These are phyloP conservation scores for Andricus grossulariae DNA, from an alignment of 1,140 invertebrate genomes.

Conservation along the genomic window DNA sequence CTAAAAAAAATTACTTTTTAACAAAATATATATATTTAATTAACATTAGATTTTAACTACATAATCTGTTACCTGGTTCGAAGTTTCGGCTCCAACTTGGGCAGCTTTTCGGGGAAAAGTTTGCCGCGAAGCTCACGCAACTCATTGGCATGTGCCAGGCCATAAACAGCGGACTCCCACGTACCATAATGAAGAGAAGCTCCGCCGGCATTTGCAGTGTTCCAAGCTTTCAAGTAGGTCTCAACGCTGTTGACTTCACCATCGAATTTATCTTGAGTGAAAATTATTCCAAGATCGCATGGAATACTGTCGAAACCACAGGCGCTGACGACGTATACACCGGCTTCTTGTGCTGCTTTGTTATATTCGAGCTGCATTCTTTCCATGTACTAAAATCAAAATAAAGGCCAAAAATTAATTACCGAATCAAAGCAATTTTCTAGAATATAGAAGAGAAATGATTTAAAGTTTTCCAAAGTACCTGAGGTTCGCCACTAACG, in stretches of 20 bases:
- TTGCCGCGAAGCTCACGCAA: slow-evolving; percentile 79
- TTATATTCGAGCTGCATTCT: slow-evolving; percentile 89
- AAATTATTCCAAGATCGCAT: slow-evolving; percentile 88
- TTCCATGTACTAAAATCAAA: slow-evolving; percentile 86
- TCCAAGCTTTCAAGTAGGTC: slow-evolving; percentile 78
- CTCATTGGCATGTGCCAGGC: slow-evolving; percentile 80
- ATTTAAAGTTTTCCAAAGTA: slow-evolving; percentile 52
- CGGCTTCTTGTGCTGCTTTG: slow-evolving; percentile 84
- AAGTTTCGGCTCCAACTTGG: slow-evolving; percentile 79
- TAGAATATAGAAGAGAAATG: background rate
- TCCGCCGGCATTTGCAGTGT: slow-evolving; percentile 64
- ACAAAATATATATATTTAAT: too few relatives aligned
- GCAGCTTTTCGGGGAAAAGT: slow-evolving; percentile 81
- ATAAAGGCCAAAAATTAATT: slow-evolving; percentile 30
- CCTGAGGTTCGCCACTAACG: slow-evolving; percentile 91
- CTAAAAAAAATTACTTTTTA: too few relatives aligned
- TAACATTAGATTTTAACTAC: slow-evolving; percentile 4
- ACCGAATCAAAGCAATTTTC: background rate
- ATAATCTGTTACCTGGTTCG: slow-evolving; percentile 70
- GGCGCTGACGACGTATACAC: slow-evolving; percentile 89
- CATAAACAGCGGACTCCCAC: slow-evolving; percentile 88
- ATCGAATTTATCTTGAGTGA: slow-evolving; percentile 84
- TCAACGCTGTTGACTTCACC: slow-evolving; percentile 86
- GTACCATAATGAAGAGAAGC: slow-evolving; percentile 84
- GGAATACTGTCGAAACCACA: slow-evolving; percentile 96